phyloP scores from a whole-genome alignment of 2,113 vertebrate species.

The Lathamus discolor region DNA sequence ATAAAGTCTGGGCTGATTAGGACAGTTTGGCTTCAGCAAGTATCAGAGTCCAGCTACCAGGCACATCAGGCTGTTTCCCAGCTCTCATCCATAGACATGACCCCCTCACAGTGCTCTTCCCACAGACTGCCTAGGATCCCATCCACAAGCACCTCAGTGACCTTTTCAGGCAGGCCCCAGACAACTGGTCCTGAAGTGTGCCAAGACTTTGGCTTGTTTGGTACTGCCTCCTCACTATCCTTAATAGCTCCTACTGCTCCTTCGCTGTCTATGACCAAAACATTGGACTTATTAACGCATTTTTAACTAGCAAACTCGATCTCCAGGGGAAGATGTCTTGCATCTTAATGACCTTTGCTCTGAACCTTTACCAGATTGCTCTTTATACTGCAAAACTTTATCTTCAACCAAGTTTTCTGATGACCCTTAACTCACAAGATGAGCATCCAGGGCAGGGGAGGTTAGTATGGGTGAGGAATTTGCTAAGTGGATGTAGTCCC shows the following conservation, averaged over 20 bases:
- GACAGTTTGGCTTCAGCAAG: not conserved
- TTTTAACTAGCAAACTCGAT: conserved; percentile 53
- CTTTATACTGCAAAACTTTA: not conserved
- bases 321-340: conserved; percentile 2
- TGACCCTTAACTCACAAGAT: not conserved
- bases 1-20: not conserved
- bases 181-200: not conserved
- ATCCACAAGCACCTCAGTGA: not conserved
- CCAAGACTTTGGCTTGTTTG: not conserved
- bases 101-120: not conserved
- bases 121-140: accelerated
- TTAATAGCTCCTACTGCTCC: not conserved
- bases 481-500: no score
- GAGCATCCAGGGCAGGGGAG: not conserved
- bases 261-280: not conserved
- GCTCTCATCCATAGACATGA: accelerated
- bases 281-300: conserved; percentile 32
- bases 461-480: not conserved
- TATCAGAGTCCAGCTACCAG: not conserved
- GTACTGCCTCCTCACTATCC: not conserved
- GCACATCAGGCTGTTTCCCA: not conserved
- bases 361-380: conserved; percentile 18
- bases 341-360: conserved; percentile 8
- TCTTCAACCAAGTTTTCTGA: not conserved
- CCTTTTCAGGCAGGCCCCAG: not conserved